Evolutionary conservation across 2,797 vertebrate genomes (phyloP).

Genomic region (Tapirus indicus): DNA sequence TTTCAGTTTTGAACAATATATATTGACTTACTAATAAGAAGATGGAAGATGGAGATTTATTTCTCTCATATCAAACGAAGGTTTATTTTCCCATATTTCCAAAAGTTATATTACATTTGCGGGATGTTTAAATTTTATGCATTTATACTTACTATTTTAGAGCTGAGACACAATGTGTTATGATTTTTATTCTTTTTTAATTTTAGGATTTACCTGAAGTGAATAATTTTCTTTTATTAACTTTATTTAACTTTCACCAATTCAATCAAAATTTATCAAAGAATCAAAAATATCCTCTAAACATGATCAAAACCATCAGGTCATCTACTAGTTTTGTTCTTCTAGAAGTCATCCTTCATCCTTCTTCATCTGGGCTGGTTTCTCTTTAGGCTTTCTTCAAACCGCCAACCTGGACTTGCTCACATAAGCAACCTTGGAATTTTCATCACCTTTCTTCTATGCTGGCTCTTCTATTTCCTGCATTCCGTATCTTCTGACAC

Average conservation of each 20-base stretch:
- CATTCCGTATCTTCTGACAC: background rate
- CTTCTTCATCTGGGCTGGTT: background rate
- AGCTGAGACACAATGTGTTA: background rate
- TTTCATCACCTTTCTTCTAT: background rate
- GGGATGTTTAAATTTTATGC: background rate
- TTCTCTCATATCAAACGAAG: background rate
- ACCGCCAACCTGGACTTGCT: background rate
- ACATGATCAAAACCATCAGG: background rate
- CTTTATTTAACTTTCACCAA: background rate
- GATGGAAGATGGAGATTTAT: background rate
- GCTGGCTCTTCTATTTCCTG: background rate
- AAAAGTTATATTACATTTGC: background rate
- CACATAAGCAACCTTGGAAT: background rate
- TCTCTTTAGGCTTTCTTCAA: background rate
- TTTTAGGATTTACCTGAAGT: background rate
- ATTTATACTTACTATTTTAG: background rate
- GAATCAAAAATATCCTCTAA: background rate
- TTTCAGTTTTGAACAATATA: background rate
- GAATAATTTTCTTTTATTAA: background rate
- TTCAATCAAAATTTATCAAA: background rate
- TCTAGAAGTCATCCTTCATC: background rate
- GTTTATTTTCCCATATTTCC: background rate
- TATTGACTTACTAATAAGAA: background rate
- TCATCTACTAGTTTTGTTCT: background rate
- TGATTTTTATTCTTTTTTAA: background rate